Base-by-base conservation (phyloP, 2,888 invertebrate genomes). In the Scaptomyza parva region DNA sequence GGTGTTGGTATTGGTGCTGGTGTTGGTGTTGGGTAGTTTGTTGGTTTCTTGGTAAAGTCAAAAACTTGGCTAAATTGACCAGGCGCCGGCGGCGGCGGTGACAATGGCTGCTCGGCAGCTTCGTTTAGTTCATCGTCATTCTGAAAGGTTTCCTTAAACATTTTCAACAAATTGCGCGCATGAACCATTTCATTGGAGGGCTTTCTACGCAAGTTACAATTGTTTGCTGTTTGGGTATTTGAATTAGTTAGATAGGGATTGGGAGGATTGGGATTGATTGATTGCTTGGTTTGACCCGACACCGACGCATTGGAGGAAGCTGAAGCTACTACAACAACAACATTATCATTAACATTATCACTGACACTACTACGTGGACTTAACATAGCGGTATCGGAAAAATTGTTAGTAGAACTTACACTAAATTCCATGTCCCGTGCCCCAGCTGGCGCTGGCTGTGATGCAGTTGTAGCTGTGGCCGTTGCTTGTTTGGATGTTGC, bases 401-500 rank as follows among this genome's bases (percentile, higher is more conserved):
- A 84, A 84, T 81, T 78, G 89, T 90, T 90, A 90, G 90, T 89
- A 88, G 88, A 86, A 90, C 90, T 90, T 90, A 90, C 90, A 90
- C 90, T 90, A 89, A 90, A 89, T 88, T 90, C 90, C 89, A 90
- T 90, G 81, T 90, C 88, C 76, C 87, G 76, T 55, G 79, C 62
- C 45, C 67, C 69, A 51, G 78, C 45, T 18, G 65, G 64, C 12
- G 71, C 60, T 50, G 70, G 26, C 12, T 39, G 55, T 26, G 55
- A 14, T 44, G 57, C 14, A 35, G 55, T 12, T 50, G 65, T 4
- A 9, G 58, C 26, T 26, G 60, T 14, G 41, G 52, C 1, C 40
- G 41, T 0, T 37, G 44, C 12, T 33, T 37, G 37, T 17, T 37
- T 37, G 17, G 44, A 20, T 22, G 55, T 39, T 26, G 35, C 17